Base-by-base conservation (phyloP, 1,140 invertebrate species). In the Nilaparvata lugens region DNA sequence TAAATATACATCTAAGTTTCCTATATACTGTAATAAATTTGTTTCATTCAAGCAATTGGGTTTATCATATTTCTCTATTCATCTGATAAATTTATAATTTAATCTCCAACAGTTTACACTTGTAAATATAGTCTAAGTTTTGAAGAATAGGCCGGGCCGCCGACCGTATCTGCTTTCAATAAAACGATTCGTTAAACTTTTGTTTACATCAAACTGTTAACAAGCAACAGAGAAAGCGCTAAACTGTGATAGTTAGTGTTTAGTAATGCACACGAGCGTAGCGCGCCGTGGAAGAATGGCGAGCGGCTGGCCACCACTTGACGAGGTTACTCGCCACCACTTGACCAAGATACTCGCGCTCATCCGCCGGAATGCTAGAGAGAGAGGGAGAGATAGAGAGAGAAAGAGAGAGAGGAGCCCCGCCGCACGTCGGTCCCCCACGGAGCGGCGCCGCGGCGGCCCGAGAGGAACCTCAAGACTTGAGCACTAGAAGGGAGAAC, bases 1-100 rank as follows among this genome's bases (percentile, higher is more conserved):
- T 66, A 66, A 61, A 62, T 64, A 61, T 64, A 66, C 63, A 66
- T 62, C 65, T 66, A 66, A 62, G 62, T 52, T 62, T 35, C 31
- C 65, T 66, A 66, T 56, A 48, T 66, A 66, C 62, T 60, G 56
- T 58, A 61, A 62, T 62, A 23, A 43, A 23, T 48, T 48, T 23
- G 28, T 55, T 42, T 62, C 24, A 60, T 55, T 55, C 57, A 62
- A 52, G 61, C 48, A 31, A 52, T 62, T 58, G 60, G 42, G 61
- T 59, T 55, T 63, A 53, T 51, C 58, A 60, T 43, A 28, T 51
- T 40, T 60, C 28, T 35, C 14, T 52, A 53, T 21, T n/a, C 38
- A 51, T 35, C 24, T 52, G 56, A 43, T 61, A 53, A 52, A 61
- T 51, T 56, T 48, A 52, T 35, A 21, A 16, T 43, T 51, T 28